Evolutionary conservation across 2,797 vertebrate species (phyloP).

Genomic region (Poeciliopsis presidionis): DNA sequence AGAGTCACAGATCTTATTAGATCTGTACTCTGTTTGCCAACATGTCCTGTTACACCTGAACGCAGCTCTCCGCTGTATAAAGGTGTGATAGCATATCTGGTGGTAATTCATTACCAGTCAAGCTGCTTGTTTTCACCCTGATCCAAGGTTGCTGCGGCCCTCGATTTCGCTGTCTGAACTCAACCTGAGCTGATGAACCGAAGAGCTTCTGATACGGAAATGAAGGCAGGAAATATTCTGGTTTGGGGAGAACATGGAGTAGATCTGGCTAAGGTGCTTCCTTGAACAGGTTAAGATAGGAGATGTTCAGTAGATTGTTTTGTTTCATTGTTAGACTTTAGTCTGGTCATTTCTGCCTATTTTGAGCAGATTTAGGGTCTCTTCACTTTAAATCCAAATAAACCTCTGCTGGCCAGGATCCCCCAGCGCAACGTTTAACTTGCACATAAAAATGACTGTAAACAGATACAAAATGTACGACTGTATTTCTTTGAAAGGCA

Average conservation of each 20-base stretch:
- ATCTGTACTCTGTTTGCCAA: slow-evolving; percentile 44
- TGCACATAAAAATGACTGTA: no score
- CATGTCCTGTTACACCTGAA: slow-evolving; percentile 14
- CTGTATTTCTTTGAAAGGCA: no score
- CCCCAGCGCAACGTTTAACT: no score
- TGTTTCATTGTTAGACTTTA: no score
- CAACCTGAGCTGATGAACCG: slow-evolving; percentile 24
- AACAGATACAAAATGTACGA: no score
- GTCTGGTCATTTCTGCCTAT: no score
- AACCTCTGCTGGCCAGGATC: no score
- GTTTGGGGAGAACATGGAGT: slow-evolving; percentile 16
- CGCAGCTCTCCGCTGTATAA: background rate
- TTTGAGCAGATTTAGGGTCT: no score
- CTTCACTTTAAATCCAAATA: no score
- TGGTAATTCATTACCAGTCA: slow-evolving; percentile 34
- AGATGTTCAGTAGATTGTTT: no score
- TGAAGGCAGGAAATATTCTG: slow-evolving; percentile 30
- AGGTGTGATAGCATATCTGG: slow-evolving; percentile 14
- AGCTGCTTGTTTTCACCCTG: slow-evolving; percentile 15
- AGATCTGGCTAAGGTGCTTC: slow-evolving; percentile 8
- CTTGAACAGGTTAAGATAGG: no score
- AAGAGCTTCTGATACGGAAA: slow-evolving; percentile 1
- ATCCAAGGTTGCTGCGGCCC: background rate
- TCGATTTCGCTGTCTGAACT: background rate
- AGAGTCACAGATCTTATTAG: slow-evolving; percentile 46